A percentile compares a stretch with the other conserved stretches of the same genome.
These are phyloP conservation scores for Epinephelus moara DNA, from an alignment of 2,113 vertebrate genomes.

Conservation along the genomic window DNA sequence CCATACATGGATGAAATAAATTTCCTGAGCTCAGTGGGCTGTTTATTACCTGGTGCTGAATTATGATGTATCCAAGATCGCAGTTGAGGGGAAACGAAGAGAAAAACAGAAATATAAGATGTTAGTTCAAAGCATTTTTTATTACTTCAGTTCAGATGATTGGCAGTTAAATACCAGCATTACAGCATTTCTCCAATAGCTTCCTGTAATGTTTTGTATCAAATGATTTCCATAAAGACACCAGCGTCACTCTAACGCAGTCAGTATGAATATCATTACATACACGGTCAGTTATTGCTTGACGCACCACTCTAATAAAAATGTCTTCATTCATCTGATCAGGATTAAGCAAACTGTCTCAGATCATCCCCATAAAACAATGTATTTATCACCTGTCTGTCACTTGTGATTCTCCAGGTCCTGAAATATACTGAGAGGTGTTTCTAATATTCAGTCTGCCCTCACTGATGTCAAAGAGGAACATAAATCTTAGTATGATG, in stretches of 20 bases:
- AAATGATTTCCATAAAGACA: neutral
- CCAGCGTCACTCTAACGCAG: neutral
- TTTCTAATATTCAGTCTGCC: neutral
- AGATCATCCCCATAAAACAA: neutral
- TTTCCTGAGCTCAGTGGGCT: neutral
- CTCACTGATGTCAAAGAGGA: neutral
- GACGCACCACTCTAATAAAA: neutral
- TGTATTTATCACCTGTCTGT: neutral
- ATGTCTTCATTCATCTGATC: neutral
- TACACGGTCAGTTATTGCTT: neutral
- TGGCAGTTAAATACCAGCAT: neutral
- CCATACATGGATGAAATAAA: neutral
- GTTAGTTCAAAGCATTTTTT: neutral
- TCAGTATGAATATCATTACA: neutral
- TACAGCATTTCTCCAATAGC: neutral
- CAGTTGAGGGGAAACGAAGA: constrained; percentile 12
- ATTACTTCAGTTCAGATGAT: neutral
- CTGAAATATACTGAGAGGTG: neutral
- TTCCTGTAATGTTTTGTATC: neutral
- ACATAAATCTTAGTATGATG: neutral
- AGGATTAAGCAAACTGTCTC: neutral
- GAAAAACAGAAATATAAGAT: neutral
- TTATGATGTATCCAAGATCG: constrained; percentile 25
- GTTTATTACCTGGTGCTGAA: constrained; percentile 82
- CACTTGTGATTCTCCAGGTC: neutral